Evolutionary conservation across 92 coral and sea anemone species (phyloP).

Genomic region (Pocillopora meandrina): DNA sequence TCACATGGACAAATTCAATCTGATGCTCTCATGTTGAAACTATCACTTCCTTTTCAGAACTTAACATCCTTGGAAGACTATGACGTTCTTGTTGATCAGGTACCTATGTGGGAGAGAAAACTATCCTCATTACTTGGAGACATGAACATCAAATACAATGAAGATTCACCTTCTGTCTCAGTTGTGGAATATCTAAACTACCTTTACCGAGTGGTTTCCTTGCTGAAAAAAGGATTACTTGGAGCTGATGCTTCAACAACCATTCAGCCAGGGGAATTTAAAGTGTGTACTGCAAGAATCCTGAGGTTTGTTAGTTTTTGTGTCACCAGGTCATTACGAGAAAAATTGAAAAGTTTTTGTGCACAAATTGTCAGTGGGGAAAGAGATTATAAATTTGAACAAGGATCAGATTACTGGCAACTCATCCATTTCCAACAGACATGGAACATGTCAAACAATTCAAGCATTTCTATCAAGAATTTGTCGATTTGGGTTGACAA

Average conservation of each 20-base stretch:
- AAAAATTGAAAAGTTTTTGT: too few relatives aligned
- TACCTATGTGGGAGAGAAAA: slow-evolving; percentile 71
- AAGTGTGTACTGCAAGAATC: slow-evolving; percentile 54
- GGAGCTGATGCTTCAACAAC: slow-evolving; percentile 46
- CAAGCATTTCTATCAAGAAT: too few relatives aligned
- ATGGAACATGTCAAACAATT: too few relatives aligned
- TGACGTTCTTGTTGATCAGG: slow-evolving; percentile 70
- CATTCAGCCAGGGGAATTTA: slow-evolving; percentile 67
- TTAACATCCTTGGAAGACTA: slow-evolving; percentile 72
- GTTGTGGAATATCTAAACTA: slow-evolving; percentile 81
- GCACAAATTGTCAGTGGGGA: background rate
- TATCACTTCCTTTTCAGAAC: slow-evolving; percentile 43
- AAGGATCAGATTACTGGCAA: too few relatives aligned
- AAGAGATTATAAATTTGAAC: too few relatives aligned
- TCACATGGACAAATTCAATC: too few relatives aligned
- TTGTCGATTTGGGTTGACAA: too few relatives aligned
- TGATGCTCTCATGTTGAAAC: background rate
- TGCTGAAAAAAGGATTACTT: slow-evolving; percentile 44
- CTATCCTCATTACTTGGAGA: slow-evolving; percentile 67
- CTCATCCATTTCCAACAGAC: too few relatives aligned
- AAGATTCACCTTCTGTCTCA: slow-evolving; percentile 56
- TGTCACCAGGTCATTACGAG: background rate
- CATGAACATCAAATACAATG: slow-evolving; percentile 52
- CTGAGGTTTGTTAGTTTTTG: slow-evolving; percentile 39
- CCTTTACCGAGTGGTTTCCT: slow-evolving; percentile 72